phyloP scores from a whole-genome alignment of 2,797 vertebrate genomes.

The Rhabdomys pumilio region DNA sequence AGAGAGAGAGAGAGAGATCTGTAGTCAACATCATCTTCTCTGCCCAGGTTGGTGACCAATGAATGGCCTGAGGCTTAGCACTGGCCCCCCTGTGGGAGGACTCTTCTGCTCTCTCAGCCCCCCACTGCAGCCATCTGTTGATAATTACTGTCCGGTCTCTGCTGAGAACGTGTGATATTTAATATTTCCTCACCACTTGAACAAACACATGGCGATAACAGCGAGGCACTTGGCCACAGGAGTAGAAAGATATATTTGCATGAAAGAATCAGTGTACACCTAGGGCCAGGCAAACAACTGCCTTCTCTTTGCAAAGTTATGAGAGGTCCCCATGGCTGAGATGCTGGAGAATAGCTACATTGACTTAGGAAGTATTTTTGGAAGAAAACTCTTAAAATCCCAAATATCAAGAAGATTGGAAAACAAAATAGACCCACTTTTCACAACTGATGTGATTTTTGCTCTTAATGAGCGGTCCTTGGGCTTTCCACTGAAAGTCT shows the following conservation, averaged over 20 bases:
- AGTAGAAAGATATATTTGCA: constrained; percentile 93
- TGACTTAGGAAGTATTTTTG: constrained; percentile 72
- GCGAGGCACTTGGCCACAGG: constrained; percentile 96
- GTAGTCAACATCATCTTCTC: constrained; percentile 86
- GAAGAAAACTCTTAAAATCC: constrained; percentile 78
- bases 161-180: constrained; percentile 97
- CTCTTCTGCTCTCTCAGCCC: constrained; percentile 83
- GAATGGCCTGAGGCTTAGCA: constrained; percentile 79
- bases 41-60: constrained; percentile 83
- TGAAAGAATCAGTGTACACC: constrained; percentile 92
- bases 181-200: constrained; percentile 99
- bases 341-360: constrained; percentile 81
- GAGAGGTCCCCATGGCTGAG: constrained; percentile 72
- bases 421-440: constrained; percentile 73
- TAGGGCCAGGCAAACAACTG: constrained; percentile 87
- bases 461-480: constrained; percentile 62
- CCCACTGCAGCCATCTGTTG: constrained; percentile 95
- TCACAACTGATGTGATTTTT: constrained; percentile 74
- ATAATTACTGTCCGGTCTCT: constrained; percentile 96
- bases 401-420: constrained; percentile 80
- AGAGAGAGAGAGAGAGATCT: constrained; percentile 83
- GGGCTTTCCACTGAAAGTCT: constrained; percentile 43
- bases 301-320: constrained; percentile 83
- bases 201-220: constrained; percentile 97
- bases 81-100: constrained; percentile 81